Percentiles rank a stretch among this genome's conserved stretches.
phyloP scores from a whole-genome alignment of 2,113 vertebrate genomes.

The Albula goreensis region DNA sequence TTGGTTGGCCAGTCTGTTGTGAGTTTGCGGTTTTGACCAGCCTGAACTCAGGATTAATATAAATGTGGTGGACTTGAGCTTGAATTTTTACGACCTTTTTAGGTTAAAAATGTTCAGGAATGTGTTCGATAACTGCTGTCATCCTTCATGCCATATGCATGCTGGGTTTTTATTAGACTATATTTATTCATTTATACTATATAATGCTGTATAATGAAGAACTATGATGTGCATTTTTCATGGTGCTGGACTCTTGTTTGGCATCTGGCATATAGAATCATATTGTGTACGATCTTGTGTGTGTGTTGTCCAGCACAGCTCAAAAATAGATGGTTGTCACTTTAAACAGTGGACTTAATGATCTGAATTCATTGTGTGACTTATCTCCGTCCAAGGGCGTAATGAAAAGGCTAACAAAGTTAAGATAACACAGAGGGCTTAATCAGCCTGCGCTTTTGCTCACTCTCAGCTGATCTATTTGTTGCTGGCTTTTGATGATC shows the following conservation, averaged over 20 bases:
- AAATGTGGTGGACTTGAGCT: neutral
- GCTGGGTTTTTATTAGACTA: too few relatives aligned
- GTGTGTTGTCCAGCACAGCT: neutral
- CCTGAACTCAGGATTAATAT: neutral
- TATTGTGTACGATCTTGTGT: neutral
- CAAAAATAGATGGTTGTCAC: neutral
- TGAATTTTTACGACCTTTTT: neutral
- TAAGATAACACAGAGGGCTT: slow-evolving; percentile 41
- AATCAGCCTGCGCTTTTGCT: slow-evolving; percentile 30
- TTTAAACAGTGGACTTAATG: slow-evolving; percentile 28
- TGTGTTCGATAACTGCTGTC: neutral
- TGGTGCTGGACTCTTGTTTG: neutral
- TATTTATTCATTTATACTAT: neutral
- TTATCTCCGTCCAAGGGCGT: slow-evolving; percentile 33
- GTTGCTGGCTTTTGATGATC: neutral
- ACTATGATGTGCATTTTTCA: neutral
- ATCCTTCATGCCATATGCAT: neutral
- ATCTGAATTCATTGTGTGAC: slow-evolving; percentile 19
- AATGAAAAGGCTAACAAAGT: slow-evolving; percentile 41
- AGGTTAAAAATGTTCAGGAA: neutral
- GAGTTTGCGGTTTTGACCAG: neutral
- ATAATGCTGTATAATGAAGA: neutral
- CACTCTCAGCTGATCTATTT: slow-evolving; percentile 22
- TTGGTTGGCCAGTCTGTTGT: neutral
- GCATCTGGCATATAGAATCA: neutral